Evolutionary conservation across 1,140 invertebrate genomes (phyloP).

Genomic region (Diorhabda sublineata): DNA sequence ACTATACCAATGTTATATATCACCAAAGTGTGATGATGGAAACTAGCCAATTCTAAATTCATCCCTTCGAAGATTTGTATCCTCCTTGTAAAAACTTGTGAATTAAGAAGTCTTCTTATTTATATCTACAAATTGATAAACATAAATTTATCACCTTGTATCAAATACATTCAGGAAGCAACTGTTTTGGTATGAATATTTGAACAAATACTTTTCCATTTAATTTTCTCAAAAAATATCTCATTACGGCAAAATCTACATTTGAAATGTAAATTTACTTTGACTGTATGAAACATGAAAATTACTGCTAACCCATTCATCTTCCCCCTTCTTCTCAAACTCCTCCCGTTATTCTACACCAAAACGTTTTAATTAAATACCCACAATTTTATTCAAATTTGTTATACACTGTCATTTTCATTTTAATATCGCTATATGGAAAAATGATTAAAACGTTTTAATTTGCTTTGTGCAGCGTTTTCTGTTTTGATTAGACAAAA

Average conservation of each 20-base stretch:
- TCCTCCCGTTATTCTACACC: background rate
- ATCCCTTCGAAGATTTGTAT: too few relatives aligned
- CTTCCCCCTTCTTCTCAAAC: background rate
- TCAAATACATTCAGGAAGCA: too few relatives aligned
- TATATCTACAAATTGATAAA: too few relatives aligned
- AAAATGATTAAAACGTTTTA: slow-evolving; percentile 3
- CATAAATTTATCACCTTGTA: too few relatives aligned
- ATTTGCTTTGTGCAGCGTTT: slow-evolving; percentile 2
- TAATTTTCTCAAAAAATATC: background rate
- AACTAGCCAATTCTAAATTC: too few relatives aligned
- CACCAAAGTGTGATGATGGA: too few relatives aligned
- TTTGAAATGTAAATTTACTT: background rate
- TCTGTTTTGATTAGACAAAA: too few relatives aligned
- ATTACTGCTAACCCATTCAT: slow-evolving; percentile 2
- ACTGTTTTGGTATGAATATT: too few relatives aligned
- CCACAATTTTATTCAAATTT: slow-evolving; percentile 3
- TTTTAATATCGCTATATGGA: background rate
- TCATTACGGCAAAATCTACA: background rate
- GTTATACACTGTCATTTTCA: slow-evolving; percentile 1
- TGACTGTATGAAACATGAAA: slow-evolving; percentile 1
- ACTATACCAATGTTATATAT: too few relatives aligned
- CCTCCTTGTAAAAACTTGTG: too few relatives aligned
- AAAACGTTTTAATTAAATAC: background rate
- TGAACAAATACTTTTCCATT: background rate
- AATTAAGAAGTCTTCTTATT: too few relatives aligned